Conservation (phyloP, 2,113 vertebrate species). For the Rhagologus leucostigma region DNA sequence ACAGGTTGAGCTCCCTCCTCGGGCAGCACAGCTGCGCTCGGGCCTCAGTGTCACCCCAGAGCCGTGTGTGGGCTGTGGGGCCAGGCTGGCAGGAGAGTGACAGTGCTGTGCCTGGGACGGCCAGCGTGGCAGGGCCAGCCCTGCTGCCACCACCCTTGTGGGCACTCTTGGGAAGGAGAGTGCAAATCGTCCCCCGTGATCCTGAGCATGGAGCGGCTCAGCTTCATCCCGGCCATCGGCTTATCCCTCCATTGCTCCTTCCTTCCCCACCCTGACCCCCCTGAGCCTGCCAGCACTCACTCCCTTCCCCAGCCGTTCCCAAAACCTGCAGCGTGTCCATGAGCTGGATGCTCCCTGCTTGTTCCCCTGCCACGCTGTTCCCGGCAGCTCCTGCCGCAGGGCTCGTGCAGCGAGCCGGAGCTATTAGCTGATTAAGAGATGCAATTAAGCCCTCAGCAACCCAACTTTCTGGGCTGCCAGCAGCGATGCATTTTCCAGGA, state of each 20-base stretch:
- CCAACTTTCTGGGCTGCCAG: not conserved
- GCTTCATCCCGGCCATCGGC: not conserved
- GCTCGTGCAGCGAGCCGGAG: not conserved
- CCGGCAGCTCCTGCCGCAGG: not conserved
- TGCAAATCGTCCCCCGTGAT: not conserved
- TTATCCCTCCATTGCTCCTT: not conserved
- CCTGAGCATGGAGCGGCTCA: not conserved
- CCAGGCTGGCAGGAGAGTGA: not conserved
- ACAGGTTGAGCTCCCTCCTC: not conserved
- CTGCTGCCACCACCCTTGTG: not conserved
- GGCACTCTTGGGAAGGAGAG: not conserved
- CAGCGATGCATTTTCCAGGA: not conserved
- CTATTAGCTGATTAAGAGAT: conserved; percentile 11
- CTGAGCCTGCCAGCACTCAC: not conserved
- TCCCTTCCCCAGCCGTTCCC: not conserved
- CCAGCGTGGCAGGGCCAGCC: accelerated
- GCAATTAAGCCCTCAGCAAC: not conserved
- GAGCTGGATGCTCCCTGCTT: not conserved
- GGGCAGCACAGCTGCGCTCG: not conserved
- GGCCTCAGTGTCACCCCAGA: not conserved
- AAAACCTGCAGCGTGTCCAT: not conserved
- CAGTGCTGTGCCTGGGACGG: not conserved
- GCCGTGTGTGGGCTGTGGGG: accelerated
- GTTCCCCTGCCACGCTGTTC: not conserved
- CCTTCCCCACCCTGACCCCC: not conserved